Evolutionary conservation across 2,113 vertebrate species (phyloP).

Genomic region (Festucalex cinctus): DNA sequence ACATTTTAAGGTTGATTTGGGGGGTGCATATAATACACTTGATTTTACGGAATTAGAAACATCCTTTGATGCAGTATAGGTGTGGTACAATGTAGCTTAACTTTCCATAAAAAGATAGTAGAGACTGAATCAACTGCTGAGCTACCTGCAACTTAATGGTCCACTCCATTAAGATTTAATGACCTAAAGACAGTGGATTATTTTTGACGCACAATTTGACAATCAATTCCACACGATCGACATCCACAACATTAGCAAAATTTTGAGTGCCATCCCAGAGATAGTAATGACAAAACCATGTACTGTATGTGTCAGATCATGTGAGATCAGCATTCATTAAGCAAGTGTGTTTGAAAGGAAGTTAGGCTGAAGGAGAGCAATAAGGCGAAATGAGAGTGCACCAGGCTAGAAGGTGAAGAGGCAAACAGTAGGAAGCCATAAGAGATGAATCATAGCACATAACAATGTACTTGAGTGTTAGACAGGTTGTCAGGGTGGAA

Average conservation of each 20-base stretch:
- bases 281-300: background rate
- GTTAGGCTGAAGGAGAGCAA: background rate
- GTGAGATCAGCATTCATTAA: background rate
- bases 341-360: background rate
- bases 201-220: no score
- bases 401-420: slow-evolving; percentile 4
- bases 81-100: background rate
- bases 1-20: no score
- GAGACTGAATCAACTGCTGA: background rate
- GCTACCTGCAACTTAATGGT: background rate
- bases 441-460: slow-evolving; percentile 30
- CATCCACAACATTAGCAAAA: background rate
- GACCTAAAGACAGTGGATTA: no score
- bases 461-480: slow-evolving; percentile 25
- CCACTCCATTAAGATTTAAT: background rate
- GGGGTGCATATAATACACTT: no score
- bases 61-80: background rate
- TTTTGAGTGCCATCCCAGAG: background rate
- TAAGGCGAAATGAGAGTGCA: slow-evolving; percentile 12
- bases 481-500: slow-evolving; percentile 22
- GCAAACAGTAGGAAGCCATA: slow-evolving; percentile 11
- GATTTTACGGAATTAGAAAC: no score
- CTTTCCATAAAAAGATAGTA: background rate
- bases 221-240: background rate
- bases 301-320: background rate